Conservation (phyloP, 2,113 vertebrate genomes). For the Dipodomys stephensi region DNA sequence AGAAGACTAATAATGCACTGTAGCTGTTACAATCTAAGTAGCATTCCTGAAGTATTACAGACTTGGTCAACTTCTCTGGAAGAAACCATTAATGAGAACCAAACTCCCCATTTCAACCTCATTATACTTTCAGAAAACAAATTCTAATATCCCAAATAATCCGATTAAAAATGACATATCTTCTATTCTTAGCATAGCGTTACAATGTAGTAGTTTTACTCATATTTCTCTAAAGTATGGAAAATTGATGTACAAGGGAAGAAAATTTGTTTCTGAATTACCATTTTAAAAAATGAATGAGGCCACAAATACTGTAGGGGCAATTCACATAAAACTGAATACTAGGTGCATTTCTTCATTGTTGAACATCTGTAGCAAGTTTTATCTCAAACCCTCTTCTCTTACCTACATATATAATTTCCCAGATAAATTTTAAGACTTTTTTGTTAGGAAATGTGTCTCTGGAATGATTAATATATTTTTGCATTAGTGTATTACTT, state of each 20-base stretch:
- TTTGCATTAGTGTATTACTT: slow-evolving; percentile 29
- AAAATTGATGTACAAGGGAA: not conserved
- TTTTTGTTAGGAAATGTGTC: not conserved
- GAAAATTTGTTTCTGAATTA: not conserved
- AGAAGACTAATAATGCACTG: not conserved
- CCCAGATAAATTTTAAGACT: not conserved
- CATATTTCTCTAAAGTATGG: not conserved
- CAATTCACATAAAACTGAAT: not conserved
- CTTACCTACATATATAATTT: not conserved
- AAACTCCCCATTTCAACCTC: not conserved
- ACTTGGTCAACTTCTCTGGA: not conserved
- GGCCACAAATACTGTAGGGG: not conserved
- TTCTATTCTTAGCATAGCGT: not conserved
- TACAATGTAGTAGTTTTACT: not conserved
- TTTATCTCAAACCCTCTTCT: not conserved
- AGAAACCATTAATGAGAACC: not conserved
- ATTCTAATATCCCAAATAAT: not conserved
- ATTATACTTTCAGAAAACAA: not conserved
- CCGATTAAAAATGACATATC: not conserved
- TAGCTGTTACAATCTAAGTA: not conserved
- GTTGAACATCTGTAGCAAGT: not conserved
- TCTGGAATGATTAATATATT: not conserved
- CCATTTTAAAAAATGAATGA: not conserved
- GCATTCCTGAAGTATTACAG: not conserved
- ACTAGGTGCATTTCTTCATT: not conserved